Percentiles rank a stretch among this genome's conserved stretches.
Conservation (phyloP, 1,140 invertebrate species). For the Lucilia sericata region DNA sequence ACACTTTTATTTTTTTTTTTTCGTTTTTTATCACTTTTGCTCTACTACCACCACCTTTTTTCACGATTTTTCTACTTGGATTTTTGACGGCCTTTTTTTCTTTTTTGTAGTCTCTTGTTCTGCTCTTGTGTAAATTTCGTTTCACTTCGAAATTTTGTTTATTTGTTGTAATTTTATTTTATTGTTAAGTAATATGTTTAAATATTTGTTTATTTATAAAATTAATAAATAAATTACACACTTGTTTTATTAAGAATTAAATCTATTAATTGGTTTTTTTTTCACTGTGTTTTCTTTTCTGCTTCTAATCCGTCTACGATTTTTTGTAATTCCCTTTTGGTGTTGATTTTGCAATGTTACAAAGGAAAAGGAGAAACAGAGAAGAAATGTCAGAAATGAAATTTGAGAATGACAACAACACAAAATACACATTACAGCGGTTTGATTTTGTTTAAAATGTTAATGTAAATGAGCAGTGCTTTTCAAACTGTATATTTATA, state of each 20-base stretch:
- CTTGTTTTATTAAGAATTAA: background rate
- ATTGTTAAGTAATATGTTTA: background rate
- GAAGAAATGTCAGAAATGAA: slow-evolving; percentile 14
- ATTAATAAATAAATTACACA: slow-evolving; percentile 23
- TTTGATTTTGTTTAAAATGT: background rate
- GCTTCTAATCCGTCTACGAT: background rate
- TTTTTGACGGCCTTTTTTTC: slow-evolving; percentile 1
- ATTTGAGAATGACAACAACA: background rate
- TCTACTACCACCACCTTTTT: slow-evolving; percentile 19
- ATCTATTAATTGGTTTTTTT: background rate
- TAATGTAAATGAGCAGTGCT: background rate
- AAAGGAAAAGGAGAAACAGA: background rate
- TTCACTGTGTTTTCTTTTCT: slow-evolving; percentile 3
- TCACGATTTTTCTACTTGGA: background rate
- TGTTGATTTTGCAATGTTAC: slow-evolving; percentile 16
- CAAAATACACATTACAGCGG: background rate
- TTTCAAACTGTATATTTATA: background rate
- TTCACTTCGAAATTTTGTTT: background rate
- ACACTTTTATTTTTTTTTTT: background rate
- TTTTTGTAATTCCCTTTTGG: background rate
- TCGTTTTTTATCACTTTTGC: background rate
- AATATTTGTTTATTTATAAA: background rate
- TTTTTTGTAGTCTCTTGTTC: slow-evolving; percentile 11
- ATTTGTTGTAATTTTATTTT: background rate
- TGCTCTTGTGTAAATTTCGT: background rate